Evolutionary conservation across 2,113 vertebrate species (phyloP), one percentile per base, ranked within the genome.

Genomic region (Ailuropoda melanoleuca): DNA sequence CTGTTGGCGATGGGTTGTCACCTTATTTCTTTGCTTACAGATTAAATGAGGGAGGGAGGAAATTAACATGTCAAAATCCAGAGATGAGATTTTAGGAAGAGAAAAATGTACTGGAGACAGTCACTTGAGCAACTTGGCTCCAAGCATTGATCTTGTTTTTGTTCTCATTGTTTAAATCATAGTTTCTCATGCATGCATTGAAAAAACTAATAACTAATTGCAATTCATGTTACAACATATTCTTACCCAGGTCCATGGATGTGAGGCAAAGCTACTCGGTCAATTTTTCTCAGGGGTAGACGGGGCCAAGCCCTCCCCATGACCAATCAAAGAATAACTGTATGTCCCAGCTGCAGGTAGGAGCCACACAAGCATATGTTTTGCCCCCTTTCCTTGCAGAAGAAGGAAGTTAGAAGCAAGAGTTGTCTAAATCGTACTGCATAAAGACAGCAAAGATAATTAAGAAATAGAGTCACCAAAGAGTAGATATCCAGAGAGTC

Each of bases 61-160:
- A 84, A 96, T 53, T 89, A 91, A 93, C 78, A 96, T 46, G n/a
- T 80, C 88, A 93, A 98, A 98, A 92, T 58, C 9, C 56, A 94
- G 31, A 97, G 78, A 80, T 53, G n/a, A 98, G 77, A 74, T 88
- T 95, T 93, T 18, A 24, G 92, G 82, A 93, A 18, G 75, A 0
- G 3, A 95, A 94, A 98, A 97, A 98, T 82, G 95, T 68, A 78
- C 48, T 29, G 64, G 23, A 74, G 60, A 19, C 37, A 34, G 53
- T 64, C 46, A 43, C 48, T 92, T 72, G 48, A 55, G 39, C 11
- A 75, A 48, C 10, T 80, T 56, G 53, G 37, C 43, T 37, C 31
- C 53, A 83, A 90, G 68, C 43, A 39, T 13, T 66, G 64, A 58
- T 53, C 31, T 92, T 95, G 26, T 74, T 90, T 14, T 39, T 89